Evolutionary conservation across 2,113 vertebrate genomes (phyloP), one percentile per base, ranked within the genome.

Genomic region (Hystrix brachyura): DNA sequence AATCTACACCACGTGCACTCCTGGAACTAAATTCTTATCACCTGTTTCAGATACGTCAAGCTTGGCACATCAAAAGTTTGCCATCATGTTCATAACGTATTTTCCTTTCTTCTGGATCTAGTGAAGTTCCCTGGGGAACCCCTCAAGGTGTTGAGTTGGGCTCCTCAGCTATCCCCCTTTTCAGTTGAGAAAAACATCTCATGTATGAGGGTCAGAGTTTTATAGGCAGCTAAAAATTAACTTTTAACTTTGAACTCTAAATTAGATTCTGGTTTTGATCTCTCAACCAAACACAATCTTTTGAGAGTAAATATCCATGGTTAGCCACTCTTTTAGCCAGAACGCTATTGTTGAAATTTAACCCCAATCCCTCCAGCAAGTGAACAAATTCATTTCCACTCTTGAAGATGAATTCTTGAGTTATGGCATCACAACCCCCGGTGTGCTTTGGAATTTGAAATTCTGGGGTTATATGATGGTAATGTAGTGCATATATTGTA

Each of bases 361-460:
- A 93, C 43, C 55, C 55, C 86, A 55, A 85, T 97, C 29, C 32
- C 25, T 55, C 21, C 6, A 72, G 67, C 67, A 79, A 18, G 21
- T 78, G 59, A 95, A 90, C 38, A 87, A 80, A 12, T 92, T 94
- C 32, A 85, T 90, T 43, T 81, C 19, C 59, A 53, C 43, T 51
- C 53, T 76, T 71, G 67, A 87, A 84, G 38, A 95, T 32, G 46
- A 94, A 93, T 91, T 92, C 19, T 84, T 97, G 53, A 38, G 38
- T 97, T 92, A 87, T 34, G 88, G 13, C 38, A 64, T 53, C 64
- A 71, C 4, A 43, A 59, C 74, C 64, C 76, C 38, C 96, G 78
- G 62, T 95, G 65, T 62, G 78, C 48, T 92, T 72, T 78, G 65
- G 91, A 96, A 92, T 88, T 64, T 57, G 60, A 87, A 96, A 51